Percentiles rank a stretch among this genome's conserved stretches.
phyloP scores from a whole-genome alignment of 2,797 vertebrate genomes.

The Antrozous pallidus region DNA sequence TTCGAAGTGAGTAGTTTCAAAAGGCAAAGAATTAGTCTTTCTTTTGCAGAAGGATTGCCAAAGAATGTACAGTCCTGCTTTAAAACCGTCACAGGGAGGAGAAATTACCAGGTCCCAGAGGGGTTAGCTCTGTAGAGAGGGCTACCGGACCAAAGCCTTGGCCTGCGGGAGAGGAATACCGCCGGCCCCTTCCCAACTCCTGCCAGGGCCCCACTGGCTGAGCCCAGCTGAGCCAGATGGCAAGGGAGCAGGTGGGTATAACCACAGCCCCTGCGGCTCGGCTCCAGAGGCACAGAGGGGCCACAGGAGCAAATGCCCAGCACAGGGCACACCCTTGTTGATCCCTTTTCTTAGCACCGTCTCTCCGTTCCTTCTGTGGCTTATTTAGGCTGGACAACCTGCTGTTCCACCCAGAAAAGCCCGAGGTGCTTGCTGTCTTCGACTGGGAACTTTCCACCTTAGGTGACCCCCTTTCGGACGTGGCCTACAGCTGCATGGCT shows the following conservation, averaged over 20 bases:
- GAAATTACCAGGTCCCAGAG: not conserved
- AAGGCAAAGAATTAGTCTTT: not conserved
- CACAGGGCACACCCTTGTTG: accelerated
- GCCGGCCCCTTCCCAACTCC: not conserved
- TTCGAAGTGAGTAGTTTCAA: not conserved
- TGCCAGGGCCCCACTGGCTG: not conserved
- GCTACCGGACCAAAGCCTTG: not conserved
- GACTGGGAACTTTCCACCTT: conserved; percentile 88
- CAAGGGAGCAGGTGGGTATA: not conserved
- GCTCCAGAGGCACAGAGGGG: not conserved
- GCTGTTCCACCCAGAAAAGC: conserved; percentile 86
- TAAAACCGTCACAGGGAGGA: not conserved
- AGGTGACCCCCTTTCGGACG: conserved; percentile 86
- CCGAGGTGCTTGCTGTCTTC: conserved; percentile 85
- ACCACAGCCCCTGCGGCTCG: not conserved
- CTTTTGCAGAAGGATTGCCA: not conserved
- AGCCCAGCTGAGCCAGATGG: not conserved
- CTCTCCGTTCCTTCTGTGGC: conserved; percentile 57
- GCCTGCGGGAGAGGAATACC: not conserved
- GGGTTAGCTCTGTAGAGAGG: not conserved
- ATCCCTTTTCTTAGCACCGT: not conserved
- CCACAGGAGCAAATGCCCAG: accelerated
- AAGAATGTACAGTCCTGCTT: not conserved
- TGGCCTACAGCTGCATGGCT: conserved; percentile 85
- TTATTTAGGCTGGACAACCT: conserved; percentile 85